Percentiles rank a stretch among this genome's conserved stretches.
Evolutionary conservation across 2,888 invertebrate genomes (phyloP).

Genomic region (Lasiommata megera): DNA sequence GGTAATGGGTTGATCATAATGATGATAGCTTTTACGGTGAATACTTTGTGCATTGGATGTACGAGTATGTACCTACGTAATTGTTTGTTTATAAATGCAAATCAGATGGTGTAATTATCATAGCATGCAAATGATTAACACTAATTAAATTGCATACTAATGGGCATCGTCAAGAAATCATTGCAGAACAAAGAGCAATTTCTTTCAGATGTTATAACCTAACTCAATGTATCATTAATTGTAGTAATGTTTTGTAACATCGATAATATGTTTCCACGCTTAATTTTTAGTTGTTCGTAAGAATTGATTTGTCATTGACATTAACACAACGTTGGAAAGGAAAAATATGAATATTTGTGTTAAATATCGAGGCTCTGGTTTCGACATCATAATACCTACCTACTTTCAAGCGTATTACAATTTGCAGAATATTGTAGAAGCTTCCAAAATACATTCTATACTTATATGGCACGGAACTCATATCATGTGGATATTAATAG

Average conservation of each 20-base stretch:
- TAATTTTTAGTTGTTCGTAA: neutral
- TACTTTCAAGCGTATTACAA: neutral
- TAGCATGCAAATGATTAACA: slow-evolving; percentile 27
- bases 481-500: no score
- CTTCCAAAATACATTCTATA: neutral
- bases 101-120: slow-evolving; percentile 1
- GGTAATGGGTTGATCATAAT: no score
- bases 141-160: slow-evolving; percentile 6
- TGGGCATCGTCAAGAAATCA: neutral
- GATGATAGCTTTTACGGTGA: no score
- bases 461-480: no score
- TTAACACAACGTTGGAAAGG: slow-evolving; percentile 7
- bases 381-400: neutral
- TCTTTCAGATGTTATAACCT: slow-evolving; percentile 5
- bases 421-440: neutral
- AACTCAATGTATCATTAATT: neutral
- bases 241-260: no score
- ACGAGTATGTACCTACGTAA: neutral
- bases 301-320: slow-evolving; percentile 13
- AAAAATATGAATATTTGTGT: slow-evolving; percentile 11
- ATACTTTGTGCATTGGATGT: neutral
- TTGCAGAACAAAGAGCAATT: slow-evolving; percentile 7
- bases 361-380: slow-evolving; percentile 7
- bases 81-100: slow-evolving; percentile 10
- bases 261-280: neutral